These are phyloP conservation scores for Mastomys coucha DNA, from an alignment of 2,113 vertebrate species.

Conservation along the genomic window DNA sequence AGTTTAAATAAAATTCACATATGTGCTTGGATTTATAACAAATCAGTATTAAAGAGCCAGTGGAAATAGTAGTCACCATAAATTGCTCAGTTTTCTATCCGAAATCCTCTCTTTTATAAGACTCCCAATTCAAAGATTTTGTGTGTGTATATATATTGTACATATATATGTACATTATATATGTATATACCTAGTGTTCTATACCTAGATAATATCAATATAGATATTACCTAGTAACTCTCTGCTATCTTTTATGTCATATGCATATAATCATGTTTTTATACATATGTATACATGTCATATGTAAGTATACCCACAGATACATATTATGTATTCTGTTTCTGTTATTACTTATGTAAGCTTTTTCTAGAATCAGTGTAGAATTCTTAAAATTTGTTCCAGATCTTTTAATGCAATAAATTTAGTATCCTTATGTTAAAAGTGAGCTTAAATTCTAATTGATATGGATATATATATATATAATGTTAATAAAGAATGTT, in stretches of 20 bases:
- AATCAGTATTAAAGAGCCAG: not conserved
- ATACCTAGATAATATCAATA: not conserved
- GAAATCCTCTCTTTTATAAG: not conserved
- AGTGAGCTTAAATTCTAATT: constrained; percentile 17
- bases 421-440: constrained; percentile 7
- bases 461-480: not conserved
- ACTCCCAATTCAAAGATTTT: not conserved
- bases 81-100: not conserved
- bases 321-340: not conserved
- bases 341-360: not conserved
- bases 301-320: not conserved
- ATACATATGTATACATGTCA: not conserved
- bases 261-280: not conserved
- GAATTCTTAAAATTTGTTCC: constrained; percentile 31
- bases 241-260: not conserved
- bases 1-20: not conserved
- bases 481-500: not conserved
- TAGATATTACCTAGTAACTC: not conserved
- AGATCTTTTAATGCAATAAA: constrained; percentile 16
- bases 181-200: not conserved
- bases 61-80: not conserved
- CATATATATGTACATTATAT: too few species aligned
- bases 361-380: constrained; percentile 24
- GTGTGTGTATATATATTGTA: not conserved
- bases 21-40: not conserved